These are phyloP conservation scores for Cyclophora punctaria DNA, from an alignment of 2,888 invertebrate species.

Conservation along the genomic window DNA sequence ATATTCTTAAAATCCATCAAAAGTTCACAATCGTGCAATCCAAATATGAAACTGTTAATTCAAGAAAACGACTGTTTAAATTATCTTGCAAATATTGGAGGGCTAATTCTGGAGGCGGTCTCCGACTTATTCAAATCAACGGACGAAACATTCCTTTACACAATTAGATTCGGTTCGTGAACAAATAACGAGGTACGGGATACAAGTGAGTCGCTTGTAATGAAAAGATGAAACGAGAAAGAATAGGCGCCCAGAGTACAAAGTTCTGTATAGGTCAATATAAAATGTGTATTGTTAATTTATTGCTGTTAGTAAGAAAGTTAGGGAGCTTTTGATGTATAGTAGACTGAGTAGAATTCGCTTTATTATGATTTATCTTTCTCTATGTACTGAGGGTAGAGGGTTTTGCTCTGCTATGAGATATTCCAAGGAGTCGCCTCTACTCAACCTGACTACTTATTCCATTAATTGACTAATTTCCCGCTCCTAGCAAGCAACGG, in stretches of 20 bases:
- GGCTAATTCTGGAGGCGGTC: conserved; percentile 26
- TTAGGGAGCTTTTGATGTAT: neutral
- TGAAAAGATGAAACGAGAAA: too few species aligned
- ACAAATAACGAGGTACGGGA: conserved; percentile 28
- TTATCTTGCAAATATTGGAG: conserved; percentile 16
- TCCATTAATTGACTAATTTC: too few species aligned
- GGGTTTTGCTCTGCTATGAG: too few species aligned
- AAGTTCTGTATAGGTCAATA: too few species aligned
- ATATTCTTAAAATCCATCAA: too few species aligned
- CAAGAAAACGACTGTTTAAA: conserved; percentile 1
- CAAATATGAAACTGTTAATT: conserved; percentile 2
- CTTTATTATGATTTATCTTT: too few species aligned
- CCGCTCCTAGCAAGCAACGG: too few species aligned
- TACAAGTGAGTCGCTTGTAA: conserved; percentile 9
- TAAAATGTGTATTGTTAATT: neutral
- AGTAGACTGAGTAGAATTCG: neutral
- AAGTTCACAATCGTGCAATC: conserved; percentile 1
- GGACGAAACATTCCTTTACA: conserved; percentile 38
- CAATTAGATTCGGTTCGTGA: conserved; percentile 41
- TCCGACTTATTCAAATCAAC: conserved; percentile 39
- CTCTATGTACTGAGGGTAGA: too few species aligned
- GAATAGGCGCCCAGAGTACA: too few species aligned
- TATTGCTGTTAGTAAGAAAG: neutral
- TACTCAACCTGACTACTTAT: too few species aligned
- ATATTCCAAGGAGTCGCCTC: too few species aligned